Conservation (phyloP, 2,888 invertebrate species). For the Spicauda simplicius region DNA sequence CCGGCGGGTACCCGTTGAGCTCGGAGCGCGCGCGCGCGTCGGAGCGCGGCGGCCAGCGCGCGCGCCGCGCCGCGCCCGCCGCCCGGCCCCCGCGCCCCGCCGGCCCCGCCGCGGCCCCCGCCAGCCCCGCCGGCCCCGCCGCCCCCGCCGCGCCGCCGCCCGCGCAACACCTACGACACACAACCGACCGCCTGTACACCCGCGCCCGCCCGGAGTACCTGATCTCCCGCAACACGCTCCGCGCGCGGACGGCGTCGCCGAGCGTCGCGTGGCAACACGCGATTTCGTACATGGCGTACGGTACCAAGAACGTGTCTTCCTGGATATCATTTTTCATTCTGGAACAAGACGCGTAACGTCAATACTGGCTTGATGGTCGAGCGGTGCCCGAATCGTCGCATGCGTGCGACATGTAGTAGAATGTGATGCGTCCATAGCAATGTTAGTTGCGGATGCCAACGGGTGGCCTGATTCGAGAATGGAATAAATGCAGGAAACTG, state of each 20-base stretch:
- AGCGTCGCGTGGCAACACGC: constrained; percentile 91
- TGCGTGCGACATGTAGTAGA: too few relatives aligned
- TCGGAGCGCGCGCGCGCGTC: background rate
- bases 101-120: background rate
- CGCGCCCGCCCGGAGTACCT: constrained; percentile 82
- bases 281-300: constrained; percentile 94
- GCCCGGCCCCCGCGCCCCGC: background rate
- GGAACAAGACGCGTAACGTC: constrained; percentile 25
- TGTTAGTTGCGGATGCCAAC: background rate
- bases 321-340: constrained; percentile 89
- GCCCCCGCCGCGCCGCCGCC: background rate
- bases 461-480: background rate
- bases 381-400: background rate
- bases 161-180: background rate
- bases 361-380: background rate
- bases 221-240: constrained; percentile 90
- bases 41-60: background rate
- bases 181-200: background rate
- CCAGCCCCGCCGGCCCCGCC: background rate
- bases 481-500: too few relatives aligned
- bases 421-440: too few relatives aligned
- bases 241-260: constrained; percentile 88
- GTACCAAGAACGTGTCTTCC: constrained; percentile 93
- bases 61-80: background rate
- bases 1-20: background rate